Percentiles rank a stretch among this genome's conserved stretches.
phyloP scores from a whole-genome alignment of 2,797 vertebrate species.

The Lagodon rhomboides region DNA sequence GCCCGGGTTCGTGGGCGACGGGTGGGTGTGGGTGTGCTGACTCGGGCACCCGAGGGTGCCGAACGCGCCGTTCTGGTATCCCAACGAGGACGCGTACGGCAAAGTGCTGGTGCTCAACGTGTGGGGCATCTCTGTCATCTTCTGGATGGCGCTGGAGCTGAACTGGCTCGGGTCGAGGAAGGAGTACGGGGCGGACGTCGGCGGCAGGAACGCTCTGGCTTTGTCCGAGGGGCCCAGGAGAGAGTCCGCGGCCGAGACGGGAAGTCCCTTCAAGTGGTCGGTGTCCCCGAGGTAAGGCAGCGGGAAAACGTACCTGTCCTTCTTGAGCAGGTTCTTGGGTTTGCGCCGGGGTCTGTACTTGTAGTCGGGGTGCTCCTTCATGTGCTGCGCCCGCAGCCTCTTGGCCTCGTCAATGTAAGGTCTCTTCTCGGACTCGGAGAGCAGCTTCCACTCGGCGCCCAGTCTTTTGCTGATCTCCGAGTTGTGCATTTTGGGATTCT shows the following conservation, averaged over 20 bases:
- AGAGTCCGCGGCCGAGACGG: conserved; percentile 93
- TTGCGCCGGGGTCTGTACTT: conserved; percentile 98
- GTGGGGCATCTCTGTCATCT: conserved; percentile 99
- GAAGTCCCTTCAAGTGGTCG: conserved; percentile 96
- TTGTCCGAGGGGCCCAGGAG: conserved; percentile 93
- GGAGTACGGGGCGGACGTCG: conserved; percentile 94
- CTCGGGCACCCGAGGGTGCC: conserved; percentile 95
- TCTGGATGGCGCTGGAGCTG: conserved; percentile 96
- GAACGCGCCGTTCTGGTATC: conserved; percentile 99
- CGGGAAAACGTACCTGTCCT: conserved; percentile 99
- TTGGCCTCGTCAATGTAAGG: conserved; percentile 99
- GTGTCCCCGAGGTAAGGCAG: conserved; percentile 98
- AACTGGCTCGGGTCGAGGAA: conserved; percentile 98
- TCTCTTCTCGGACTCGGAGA: conserved; percentile 97
- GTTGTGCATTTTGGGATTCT: conserved; percentile 99
- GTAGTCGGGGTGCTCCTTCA: conserved; percentile 99
- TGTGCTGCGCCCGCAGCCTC: conserved; percentile 96
- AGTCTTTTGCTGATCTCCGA: conserved; percentile 99
- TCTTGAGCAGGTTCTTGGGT: conserved; percentile 99
- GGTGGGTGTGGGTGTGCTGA: conserved; percentile 99
- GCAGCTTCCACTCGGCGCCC: conserved; percentile 99
- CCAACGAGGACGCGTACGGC: conserved; percentile 97
- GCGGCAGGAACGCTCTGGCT: conserved; percentile 95
- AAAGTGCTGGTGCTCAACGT: conserved; percentile 93
- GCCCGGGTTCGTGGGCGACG: conserved; percentile 98